These are phyloP conservation scores for Vannuccia rotundouncinata DNA, from an alignment of 2,888 invertebrate genomes.

Conservation along the genomic window DNA sequence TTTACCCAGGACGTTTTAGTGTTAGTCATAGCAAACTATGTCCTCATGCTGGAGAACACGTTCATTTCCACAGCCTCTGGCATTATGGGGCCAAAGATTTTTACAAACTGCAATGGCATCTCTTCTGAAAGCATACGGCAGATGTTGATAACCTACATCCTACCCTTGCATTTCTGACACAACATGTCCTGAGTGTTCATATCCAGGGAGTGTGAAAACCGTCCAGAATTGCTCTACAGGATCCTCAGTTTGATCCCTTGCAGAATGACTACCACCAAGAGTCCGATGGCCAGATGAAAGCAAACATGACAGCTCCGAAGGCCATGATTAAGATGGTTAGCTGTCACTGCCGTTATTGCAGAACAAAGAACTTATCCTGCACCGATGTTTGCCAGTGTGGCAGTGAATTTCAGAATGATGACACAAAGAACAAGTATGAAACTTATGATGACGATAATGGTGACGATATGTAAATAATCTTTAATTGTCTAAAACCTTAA, in stretches of 20 bases:
- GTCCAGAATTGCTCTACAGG: conserved; percentile 27
- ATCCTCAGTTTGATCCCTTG: conserved; percentile 4
- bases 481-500: background rate
- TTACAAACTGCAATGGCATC: conserved; percentile 38
- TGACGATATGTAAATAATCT: background rate
- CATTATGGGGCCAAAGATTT: background rate
- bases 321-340: conserved; percentile 36
- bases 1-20: conserved; percentile 21
- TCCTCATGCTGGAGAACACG: conserved; percentile 8
- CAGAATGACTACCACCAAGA: conserved; percentile 36
- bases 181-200: conserved; percentile 34
- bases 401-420: conserved; percentile 37
- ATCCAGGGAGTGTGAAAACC: conserved; percentile 30
- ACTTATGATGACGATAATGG: conserved; percentile 13
- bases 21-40: conserved; percentile 33
- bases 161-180: conserved; percentile 34
- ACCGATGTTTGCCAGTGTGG: conserved; percentile 37
- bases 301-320: conserved; percentile 33
- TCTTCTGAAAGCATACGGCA: conserved; percentile 35
- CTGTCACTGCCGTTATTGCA: conserved; percentile 35
- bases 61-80: conserved; percentile 28
- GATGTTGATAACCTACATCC: conserved; percentile 24
- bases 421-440: conserved; percentile 28
- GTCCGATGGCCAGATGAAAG: conserved; percentile 32
- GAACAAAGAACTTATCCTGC: conserved; percentile 35